These are phyloP conservation scores for Yponomeuta cagnagella DNA, from an alignment of 2,888 invertebrate species.

Conservation along the genomic window DNA sequence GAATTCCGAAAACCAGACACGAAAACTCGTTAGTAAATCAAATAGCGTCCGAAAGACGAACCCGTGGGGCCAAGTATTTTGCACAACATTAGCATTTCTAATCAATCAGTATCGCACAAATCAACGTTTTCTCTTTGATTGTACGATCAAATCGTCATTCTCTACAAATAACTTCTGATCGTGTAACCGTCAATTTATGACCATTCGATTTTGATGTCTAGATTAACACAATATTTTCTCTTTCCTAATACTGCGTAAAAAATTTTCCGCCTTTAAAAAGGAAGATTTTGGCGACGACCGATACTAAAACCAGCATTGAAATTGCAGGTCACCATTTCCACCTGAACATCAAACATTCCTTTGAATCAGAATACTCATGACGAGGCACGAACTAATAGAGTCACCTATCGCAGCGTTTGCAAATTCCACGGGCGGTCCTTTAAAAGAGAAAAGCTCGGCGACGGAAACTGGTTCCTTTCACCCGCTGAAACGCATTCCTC, in stretches of 20 bases:
- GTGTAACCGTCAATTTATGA: not conserved
- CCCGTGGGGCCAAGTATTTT: constrained; percentile 2
- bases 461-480: constrained; percentile 7
- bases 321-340: not conserved
- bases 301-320: not conserved
- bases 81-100: constrained; percentile 6
- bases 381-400: not conserved
- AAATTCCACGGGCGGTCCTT: not conserved
- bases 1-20: constrained; percentile 7
- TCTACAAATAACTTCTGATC: not conserved
- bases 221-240: no score
- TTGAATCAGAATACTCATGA: not conserved
- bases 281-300: no score
- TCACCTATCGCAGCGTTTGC: not conserved
- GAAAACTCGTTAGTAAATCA: constrained; percentile 13
- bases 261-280: no score
- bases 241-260: no score
- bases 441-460: not conserved
- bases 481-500: constrained; percentile 5
- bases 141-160: not conserved
- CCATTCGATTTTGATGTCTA: no score
- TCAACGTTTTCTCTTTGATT: not conserved
- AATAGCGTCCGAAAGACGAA: not conserved
- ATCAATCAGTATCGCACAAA: constrained; percentile 1
- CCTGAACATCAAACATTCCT: not conserved